Conservation (phyloP, 2,797 vertebrate species). For the Buceros bicornis region DNA sequence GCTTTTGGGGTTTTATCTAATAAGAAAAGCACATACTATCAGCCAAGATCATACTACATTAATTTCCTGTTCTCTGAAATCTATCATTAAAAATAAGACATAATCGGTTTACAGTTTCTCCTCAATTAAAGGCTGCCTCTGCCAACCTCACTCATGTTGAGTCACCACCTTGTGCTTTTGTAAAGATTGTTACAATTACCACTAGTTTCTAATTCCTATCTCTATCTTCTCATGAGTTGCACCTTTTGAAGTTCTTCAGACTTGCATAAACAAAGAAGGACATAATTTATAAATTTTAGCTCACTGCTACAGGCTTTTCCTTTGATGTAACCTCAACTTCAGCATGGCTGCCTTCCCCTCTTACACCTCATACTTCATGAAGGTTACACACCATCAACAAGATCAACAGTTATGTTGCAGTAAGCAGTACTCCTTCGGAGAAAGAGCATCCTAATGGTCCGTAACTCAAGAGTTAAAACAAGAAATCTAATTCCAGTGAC, state of each 20-base stretch:
- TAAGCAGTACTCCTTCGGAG: not conserved
- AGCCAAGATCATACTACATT: constrained; percentile 24
- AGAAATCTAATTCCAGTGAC: not conserved
- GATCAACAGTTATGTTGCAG: not conserved
- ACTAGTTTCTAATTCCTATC: not conserved
- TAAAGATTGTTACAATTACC: not conserved
- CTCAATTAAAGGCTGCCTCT: constrained; percentile 13
- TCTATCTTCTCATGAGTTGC: not conserved
- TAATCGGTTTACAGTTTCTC: constrained; percentile 31
- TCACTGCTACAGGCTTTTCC: not conserved
- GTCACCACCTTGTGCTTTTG: not conserved
- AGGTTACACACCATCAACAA: not conserved
- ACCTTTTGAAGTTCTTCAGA: not conserved
- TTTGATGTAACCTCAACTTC: not conserved
- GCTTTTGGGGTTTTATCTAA: not conserved
- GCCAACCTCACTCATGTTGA: not conserved
- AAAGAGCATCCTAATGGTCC: not conserved
- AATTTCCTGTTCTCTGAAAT: constrained; percentile 28
- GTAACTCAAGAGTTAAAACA: not conserved
- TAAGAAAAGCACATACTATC: not conserved
- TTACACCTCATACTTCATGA: not conserved
- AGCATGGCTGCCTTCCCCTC: not conserved
- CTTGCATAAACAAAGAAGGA: not conserved
- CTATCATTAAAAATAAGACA: constrained; percentile 33
- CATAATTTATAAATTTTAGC: not conserved